Base-by-base conservation (phyloP, 2,888 invertebrate genomes). In the Amphipyra tragopoginis region DNA sequence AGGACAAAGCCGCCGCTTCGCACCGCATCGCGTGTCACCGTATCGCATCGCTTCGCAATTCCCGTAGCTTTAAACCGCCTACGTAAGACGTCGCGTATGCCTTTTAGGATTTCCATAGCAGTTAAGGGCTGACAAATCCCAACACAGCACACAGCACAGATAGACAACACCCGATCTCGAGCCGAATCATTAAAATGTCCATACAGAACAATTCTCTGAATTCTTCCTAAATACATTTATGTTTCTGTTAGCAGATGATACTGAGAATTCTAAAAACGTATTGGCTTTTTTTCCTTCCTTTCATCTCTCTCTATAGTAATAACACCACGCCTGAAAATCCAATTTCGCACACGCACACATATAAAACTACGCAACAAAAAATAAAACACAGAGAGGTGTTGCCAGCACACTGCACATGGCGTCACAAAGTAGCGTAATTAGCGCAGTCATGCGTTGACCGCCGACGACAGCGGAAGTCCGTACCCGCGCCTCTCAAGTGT, bases 341-440 rank as follows among this genome's bases (percentile, higher is more conserved):
- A 48, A 52, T 15, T 15, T 56, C 42, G 61, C 11, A 44, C 7
- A 69, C 48, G 6, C 33, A 47, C 34, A 13, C 11, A 39, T 7
- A 55, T 26, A 38, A 72, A 52, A 60, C 8, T 11, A 33, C 33
- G 45, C 29, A 29, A 51, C 42, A 62, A 54, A 58, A 57, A 52
- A 49, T 61, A 49, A 29, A 5, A 51, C 44, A 53, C 52, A 36
- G 5, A 5, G 51, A 69, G 71, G 50, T 68, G 67, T 60, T 62
- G 68, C 77, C 48, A 66, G 47, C 45, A 54, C 49, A 67, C 58
- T 47, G 59, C 55, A 75, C 76, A 69, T 58, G 33, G 48, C 51
- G 54, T 65, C 59, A 68, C 54, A 82, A 81, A 87, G 83, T 87
- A 75, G 86, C 68, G 78, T 82, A 85, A 87, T 87, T 84, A 87